These are phyloP conservation scores for Myotis davidii DNA, from an alignment of 2,113 vertebrate species.

Conservation along the genomic window DNA sequence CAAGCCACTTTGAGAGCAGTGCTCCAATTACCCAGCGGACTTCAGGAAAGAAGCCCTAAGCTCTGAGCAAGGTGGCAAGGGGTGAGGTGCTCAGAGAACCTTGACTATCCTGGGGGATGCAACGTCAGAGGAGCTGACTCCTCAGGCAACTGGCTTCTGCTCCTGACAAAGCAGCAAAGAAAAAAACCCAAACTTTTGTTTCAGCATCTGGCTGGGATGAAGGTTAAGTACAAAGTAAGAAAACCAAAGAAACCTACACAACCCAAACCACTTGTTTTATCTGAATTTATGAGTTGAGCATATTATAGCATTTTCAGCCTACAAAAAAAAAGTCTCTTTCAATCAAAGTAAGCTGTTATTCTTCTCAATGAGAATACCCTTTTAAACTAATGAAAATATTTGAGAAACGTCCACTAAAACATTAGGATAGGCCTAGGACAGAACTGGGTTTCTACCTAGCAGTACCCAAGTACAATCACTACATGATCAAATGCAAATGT, in stretches of 20 bases:
- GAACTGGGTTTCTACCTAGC: background rate
- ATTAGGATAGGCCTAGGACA: background rate
- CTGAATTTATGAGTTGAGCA: slow-evolving; percentile 12
- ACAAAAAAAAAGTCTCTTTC: background rate
- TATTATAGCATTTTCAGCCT: background rate
- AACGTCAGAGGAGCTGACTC: background rate
- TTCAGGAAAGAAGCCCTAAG: slow-evolving; percentile 33
- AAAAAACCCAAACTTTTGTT: slow-evolving; percentile 32
- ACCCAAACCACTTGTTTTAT: background rate
- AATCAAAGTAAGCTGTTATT: background rate
- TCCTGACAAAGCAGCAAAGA: slow-evolving; percentile 25
- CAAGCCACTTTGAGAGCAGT: slow-evolving; percentile 54
- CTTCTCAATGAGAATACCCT: background rate
- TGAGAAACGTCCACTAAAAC: background rate
- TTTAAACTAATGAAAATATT: slow-evolving; percentile 1
- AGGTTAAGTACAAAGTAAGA: slow-evolving; percentile 39
- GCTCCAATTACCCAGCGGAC: slow-evolving; percentile 36
- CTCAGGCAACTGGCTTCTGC: slow-evolving; percentile 24
- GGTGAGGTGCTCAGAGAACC: slow-evolving; percentile 63
- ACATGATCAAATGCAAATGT: background rate
- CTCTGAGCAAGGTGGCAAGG: slow-evolving; percentile 29
- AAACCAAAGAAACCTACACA: background rate
- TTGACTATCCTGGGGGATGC: background rate
- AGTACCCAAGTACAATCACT: background rate
- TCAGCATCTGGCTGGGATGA: background rate